A percentile compares a stretch with the other conserved stretches of the same genome.
Conservation (phyloP, 2,797 vertebrate genomes). For the Gallinago stenura region DNA sequence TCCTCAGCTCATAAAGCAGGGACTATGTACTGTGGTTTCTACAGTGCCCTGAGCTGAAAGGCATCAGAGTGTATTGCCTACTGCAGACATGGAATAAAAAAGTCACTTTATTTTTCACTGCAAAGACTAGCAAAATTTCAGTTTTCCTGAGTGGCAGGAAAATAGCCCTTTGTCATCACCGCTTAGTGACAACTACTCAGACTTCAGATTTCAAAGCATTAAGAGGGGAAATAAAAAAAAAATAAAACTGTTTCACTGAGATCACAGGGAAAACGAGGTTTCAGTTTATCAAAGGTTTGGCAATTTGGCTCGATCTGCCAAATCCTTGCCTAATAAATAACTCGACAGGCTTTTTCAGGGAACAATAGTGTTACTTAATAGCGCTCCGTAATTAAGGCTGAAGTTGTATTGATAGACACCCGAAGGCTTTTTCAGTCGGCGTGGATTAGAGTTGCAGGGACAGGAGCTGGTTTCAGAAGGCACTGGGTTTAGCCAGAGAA, state of each 20-base stretch:
- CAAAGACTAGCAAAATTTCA: background rate
- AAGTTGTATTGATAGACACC: background rate
- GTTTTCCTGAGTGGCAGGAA: background rate
- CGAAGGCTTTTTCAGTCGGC: background rate
- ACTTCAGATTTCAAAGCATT: slow-evolving; percentile 44
- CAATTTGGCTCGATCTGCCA: background rate
- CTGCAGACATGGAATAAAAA: background rate
- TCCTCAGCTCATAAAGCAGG: background rate
- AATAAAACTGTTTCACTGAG: background rate
- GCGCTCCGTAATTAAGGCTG: background rate
- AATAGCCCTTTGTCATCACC: background rate
- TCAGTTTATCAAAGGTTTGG: slow-evolving; percentile 42
- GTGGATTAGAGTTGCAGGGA: background rate
- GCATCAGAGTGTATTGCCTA: rapidly evolving
- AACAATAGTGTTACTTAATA: background rate
- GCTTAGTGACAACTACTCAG: background rate
- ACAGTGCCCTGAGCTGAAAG: background rate
- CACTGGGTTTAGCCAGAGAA: background rate
- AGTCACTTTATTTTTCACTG: background rate
- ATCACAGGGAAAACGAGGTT: background rate
- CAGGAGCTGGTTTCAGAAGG: background rate
- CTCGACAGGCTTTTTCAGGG: background rate
- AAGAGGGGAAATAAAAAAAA: background rate
- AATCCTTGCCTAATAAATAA: slow-evolving; percentile 43
- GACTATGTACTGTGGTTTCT: rapidly evolving